Evolutionary conservation across 2,888 invertebrate genomes (phyloP).

Genomic region (Argyra leucocephala): DNA sequence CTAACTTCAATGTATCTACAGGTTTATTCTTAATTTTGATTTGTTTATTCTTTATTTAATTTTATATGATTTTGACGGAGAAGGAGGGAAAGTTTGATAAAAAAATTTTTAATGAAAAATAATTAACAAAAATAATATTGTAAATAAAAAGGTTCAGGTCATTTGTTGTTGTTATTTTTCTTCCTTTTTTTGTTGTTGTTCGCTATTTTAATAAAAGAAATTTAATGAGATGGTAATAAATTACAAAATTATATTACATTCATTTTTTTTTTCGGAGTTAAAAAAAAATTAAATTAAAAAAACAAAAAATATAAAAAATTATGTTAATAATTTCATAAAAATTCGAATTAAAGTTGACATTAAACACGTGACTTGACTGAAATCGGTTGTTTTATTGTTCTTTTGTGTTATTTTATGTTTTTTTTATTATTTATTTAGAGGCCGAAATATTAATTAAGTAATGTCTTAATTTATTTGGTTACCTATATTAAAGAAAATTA

Average conservation of each 20-base stretch:
- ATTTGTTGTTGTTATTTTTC: neutral
- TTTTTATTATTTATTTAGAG: too few species aligned
- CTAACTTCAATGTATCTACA: too few species aligned
- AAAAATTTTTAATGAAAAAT: neutral
- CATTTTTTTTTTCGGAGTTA: neutral
- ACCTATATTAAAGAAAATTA: too few species aligned
- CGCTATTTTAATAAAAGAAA: neutral
- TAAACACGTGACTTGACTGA: neutral
- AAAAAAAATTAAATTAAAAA: neutral
- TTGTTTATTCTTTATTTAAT: neutral
- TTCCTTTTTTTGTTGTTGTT: neutral
- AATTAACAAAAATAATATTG: conserved; percentile 6
- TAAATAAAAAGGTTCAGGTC: conserved; percentile 6
- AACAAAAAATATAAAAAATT: neutral
- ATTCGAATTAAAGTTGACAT: neutral
- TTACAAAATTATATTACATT: neutral
- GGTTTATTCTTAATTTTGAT: neutral
- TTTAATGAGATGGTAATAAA: conserved; percentile 3
- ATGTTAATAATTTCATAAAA: too few species aligned
- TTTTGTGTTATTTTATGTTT: too few species aligned
- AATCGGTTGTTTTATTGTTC: neutral
- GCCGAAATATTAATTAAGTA: too few species aligned
- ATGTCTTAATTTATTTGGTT: too few species aligned
- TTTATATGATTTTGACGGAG: neutral
- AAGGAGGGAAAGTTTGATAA: neutral